Evolutionary conservation across 37 sponge, comb jelly and placozoan species (phyloP).

Genomic region (Diacarnus erythraeanus): DNA sequence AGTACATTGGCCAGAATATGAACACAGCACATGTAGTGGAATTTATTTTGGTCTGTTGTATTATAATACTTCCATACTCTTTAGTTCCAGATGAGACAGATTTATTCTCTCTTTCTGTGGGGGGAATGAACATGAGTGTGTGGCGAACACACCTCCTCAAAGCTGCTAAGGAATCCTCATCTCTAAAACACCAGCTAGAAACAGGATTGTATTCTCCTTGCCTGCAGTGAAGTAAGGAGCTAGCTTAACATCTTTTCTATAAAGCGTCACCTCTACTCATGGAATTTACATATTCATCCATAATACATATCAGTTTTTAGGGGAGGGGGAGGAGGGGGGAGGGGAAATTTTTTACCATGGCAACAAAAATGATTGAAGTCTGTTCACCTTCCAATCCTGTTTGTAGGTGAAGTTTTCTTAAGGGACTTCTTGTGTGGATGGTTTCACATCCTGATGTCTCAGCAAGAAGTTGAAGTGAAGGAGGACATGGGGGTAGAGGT

Average conservation of each 20-base stretch:
- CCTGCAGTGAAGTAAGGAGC: too few species aligned
- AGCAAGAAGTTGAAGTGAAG: background rate
- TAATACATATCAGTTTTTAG: too few species aligned
- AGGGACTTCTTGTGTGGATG: constrained; percentile 17
- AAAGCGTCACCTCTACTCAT: too few species aligned
- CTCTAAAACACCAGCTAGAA: constrained; percentile 2
- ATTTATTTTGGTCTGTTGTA: too few species aligned
- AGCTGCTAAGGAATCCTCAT: background rate
- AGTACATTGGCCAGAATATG: too few species aligned
- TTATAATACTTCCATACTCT: background rate
- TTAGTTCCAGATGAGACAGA: constrained; percentile 7
- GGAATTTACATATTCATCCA: too few species aligned
- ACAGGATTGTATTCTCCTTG: too few species aligned
- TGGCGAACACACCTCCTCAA: constrained; percentile 27
- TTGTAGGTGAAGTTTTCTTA: background rate
- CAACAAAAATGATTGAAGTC: background rate
- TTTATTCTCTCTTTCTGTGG: background rate
- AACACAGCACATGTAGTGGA: too few species aligned
- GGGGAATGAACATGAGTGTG: background rate
- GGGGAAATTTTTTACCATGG: too few species aligned
- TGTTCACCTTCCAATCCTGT: background rate
- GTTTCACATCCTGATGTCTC: background rate
- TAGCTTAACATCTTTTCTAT: too few species aligned
- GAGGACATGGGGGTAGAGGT: background rate
- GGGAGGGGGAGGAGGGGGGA: too few species aligned